A percentile compares a stretch with the other conserved stretches of the same genome.
Conservation (phyloP, 2,113 vertebrate genomes). For the Bubo scandiacus region DNA sequence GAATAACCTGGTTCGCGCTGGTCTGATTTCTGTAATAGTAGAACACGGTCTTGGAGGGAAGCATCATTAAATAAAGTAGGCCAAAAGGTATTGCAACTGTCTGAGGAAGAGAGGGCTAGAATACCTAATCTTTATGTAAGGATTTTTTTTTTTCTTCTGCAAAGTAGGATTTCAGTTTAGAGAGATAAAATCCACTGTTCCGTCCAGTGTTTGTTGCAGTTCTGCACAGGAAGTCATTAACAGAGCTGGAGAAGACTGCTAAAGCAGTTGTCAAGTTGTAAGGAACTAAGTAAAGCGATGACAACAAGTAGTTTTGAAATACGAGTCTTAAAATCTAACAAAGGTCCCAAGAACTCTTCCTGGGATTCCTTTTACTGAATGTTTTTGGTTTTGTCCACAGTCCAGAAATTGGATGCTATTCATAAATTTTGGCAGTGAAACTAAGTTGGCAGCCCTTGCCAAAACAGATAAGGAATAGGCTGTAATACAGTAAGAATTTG, state of each 20-base stretch:
- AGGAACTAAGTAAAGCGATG: background rate
- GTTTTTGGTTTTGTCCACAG: background rate
- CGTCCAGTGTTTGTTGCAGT: background rate
- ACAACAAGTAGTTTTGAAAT: background rate
- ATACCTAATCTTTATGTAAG: background rate
- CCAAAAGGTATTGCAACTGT: background rate
- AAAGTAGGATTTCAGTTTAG: background rate
- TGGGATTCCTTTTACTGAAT: background rate
- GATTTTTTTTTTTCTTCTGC: background rate
- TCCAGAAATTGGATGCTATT: background rate
- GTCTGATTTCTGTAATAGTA: background rate
- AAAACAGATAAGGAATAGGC: background rate
- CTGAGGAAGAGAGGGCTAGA: background rate
- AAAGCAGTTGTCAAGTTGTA: background rate
- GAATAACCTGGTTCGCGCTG: background rate
- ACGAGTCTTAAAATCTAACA: background rate
- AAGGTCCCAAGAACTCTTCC: background rate
- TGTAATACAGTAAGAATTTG: background rate
- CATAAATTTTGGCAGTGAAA: background rate
- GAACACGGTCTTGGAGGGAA: background rate
- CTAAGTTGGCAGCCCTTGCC: background rate
- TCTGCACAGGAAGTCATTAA: background rate
- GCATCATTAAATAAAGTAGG: slow-evolving; percentile 8
- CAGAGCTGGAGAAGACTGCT: background rate
- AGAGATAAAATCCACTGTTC: background rate